These are phyloP conservation scores for Trissonchulus latispiculum DNA, from an alignment of 2,888 invertebrate genomes.

Conservation along the genomic window DNA sequence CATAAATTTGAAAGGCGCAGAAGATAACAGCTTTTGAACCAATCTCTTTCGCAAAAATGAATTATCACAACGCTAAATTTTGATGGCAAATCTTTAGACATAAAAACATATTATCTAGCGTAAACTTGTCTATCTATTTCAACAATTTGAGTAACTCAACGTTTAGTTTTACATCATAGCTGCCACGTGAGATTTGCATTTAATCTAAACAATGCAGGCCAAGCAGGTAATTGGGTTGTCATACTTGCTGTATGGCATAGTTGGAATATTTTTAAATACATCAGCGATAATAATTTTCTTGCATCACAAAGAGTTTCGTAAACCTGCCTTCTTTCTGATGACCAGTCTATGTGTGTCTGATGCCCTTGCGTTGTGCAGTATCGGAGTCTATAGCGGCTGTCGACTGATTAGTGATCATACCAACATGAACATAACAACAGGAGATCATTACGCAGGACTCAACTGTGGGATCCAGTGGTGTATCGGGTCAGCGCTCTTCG, in stretches of 20 bases:
- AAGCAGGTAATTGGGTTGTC: neutral
- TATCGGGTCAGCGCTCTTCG: neutral
- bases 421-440: neutral
- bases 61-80: no score
- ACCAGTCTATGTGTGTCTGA: neutral
- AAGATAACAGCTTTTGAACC: no score
- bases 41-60: no score
- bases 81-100: no score
- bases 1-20: no score
- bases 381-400: neutral
- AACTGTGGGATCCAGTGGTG: neutral
- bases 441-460: neutral
- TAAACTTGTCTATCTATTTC: no score
- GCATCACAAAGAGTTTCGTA: neutral
- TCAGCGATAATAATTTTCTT: neutral
- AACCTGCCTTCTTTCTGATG: neutral
- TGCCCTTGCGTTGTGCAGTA: neutral
- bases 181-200: no score
- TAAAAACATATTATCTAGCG: no score
- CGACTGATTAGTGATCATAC: neutral
- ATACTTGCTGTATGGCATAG: neutral
- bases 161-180: no score
- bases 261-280: neutral
- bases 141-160: no score
- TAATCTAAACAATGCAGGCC: no score